phyloP scores from a whole-genome alignment of 2,113 vertebrate species.

The Coptodon bakossiorum region DNA sequence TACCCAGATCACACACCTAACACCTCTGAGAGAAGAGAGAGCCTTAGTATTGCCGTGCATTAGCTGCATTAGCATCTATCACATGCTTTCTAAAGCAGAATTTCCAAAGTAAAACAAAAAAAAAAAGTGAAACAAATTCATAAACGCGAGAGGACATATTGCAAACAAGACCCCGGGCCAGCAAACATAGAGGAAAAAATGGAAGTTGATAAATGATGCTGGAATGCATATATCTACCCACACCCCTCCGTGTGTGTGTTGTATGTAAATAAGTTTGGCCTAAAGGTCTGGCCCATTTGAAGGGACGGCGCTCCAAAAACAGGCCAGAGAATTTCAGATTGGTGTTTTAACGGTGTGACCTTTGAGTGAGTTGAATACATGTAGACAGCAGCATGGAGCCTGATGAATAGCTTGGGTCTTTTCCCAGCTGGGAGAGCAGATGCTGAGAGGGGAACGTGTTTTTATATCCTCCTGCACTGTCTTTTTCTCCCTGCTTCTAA shows the following conservation, averaged over 20 bases:
- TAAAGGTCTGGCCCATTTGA: conserved; percentile 47
- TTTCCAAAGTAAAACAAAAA: not conserved
- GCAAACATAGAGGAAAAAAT: conserved; percentile 8
- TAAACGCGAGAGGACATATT: conserved; percentile 8
- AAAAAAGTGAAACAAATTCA: not conserved
- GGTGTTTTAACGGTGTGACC: conserved; percentile 67
- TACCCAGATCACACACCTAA: not conserved
- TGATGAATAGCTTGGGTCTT: conserved; percentile 70
- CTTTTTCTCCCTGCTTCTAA: conserved; percentile 46
- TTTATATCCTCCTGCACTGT: conserved; percentile 47
- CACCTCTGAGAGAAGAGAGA: not conserved
- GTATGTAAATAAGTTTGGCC: conserved; percentile 57
- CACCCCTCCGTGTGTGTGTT: not conserved
- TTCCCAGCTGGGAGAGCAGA: conserved; percentile 74
- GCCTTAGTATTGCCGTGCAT: not conserved
- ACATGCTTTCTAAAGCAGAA: not conserved
- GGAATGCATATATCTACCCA: conserved; percentile 22
- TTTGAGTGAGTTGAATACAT: conserved; percentile 70
- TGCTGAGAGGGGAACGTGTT: conserved; percentile 58
- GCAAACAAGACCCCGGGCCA: conserved; percentile 1
- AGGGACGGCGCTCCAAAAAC: conserved; percentile 33
- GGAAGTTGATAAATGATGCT: conserved; percentile 54
- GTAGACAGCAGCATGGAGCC: conserved; percentile 53
- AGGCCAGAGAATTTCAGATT: conserved; percentile 57
- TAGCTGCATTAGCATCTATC: not conserved